Conservation (phyloP, 2,113 vertebrate species). For the Pangasianodon hypophthalmus region DNA sequence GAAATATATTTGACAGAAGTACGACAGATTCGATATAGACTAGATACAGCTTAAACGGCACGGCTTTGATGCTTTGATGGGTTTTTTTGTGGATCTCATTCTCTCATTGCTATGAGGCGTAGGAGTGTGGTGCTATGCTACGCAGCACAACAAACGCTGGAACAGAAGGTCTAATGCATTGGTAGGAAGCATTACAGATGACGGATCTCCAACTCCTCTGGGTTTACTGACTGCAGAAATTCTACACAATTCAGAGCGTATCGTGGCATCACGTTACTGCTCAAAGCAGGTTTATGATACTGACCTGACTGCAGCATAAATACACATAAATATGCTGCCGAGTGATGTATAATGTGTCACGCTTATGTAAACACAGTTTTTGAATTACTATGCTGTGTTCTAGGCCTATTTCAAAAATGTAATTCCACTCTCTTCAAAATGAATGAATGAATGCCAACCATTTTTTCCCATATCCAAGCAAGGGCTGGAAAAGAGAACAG, state of each 20-base stretch:
- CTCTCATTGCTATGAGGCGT: slow-evolving; percentile 37
- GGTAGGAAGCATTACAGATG: slow-evolving; percentile 24
- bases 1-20: slow-evolving; percentile 22
- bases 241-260: not conserved
- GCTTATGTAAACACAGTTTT: not conserved
- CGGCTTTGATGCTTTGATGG: not conserved
- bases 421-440: not conserved
- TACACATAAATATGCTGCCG: not conserved
- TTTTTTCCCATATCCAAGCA: not conserved
- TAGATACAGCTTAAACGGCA: not conserved
- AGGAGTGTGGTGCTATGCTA: slow-evolving; percentile 42
- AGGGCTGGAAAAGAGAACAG: not conserved
- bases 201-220: not conserved
- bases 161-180: slow-evolving; percentile 49
- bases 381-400: not conserved
- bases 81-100: slow-evolving; percentile 41
- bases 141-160: slow-evolving; percentile 42
- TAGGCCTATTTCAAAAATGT: not conserved
- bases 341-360: not conserved
- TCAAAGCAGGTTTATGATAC: not conserved
- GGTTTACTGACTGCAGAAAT: not conserved
- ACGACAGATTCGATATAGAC: slow-evolving; percentile 12
- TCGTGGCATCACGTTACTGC: not conserved
- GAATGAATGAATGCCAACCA: not conserved
- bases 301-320: slow-evolving; percentile 1